Evolutionary conservation across 1,140 invertebrate genomes (phyloP), one percentile per base, ranked within the genome.

Genomic region (Harpegnathos saltator): DNA sequence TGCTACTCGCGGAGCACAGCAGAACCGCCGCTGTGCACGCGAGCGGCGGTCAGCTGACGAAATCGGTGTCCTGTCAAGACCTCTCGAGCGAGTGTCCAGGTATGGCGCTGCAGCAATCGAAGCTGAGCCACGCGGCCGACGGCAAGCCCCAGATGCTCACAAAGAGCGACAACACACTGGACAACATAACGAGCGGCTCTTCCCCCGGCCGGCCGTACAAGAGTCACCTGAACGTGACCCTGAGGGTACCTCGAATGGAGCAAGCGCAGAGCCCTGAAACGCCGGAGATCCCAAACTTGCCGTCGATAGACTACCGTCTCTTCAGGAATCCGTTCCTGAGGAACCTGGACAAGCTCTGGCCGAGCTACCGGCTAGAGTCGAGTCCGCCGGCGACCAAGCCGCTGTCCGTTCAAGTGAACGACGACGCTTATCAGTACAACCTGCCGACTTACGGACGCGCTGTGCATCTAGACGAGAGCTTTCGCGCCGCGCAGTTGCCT

Each of bases 51-150:
- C 83, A 89, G 0, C 12, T 92, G 14, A 85, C 80, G 0, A 93
- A 92, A 59, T 94, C 93, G 0, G 58, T 92, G 44, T 94, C 93
- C 0, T 94, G 92, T 48, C 93, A 94, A 33, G 91, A 94, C 72
- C 59, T 94, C 7, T 54, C 68, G 1, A 87, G 80, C 29, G 89
- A 91, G 0, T 69, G 48, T 24, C 88, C 90, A 11, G 62, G 22
- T 1, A 24, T 1, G 4, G 80, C 59, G 2, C n/a, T n/a, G n/a
- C 84, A 68, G 11, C 63, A 65, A 33, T 65, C 56, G 17, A 80
- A 80, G 48, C 11, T 80, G 0, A 80, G 71, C 22, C 62, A 88
- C 1, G 26, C n/a, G n/a, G n/a, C 38, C 0, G 88, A 83, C 0
- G 62, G 62, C 24, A 88, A 83, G 1, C 77, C 75, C 22, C 86